Evolutionary conservation across 2,797 vertebrate genomes (phyloP).

Genomic region (Muscicapa striata): DNA sequence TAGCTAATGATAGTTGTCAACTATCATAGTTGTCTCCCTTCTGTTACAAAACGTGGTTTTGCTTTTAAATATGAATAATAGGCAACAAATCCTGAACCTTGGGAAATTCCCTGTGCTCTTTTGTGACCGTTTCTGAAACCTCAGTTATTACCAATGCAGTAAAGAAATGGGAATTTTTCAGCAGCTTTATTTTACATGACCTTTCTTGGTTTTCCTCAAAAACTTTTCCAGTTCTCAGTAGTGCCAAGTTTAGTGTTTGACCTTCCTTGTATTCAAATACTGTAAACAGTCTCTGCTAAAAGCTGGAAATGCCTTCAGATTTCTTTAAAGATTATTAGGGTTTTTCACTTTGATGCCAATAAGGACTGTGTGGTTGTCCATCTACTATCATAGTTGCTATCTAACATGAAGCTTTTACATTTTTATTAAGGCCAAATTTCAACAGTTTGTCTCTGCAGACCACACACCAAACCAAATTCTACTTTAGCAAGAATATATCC

Average conservation of each 20-base stretch:
- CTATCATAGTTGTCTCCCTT: not conserved
- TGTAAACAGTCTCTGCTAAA: not conserved
- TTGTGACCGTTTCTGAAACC: conserved; percentile 30
- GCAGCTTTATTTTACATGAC: not conserved
- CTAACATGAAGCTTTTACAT: not conserved
- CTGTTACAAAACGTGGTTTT: not conserved
- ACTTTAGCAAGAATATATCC: not conserved
- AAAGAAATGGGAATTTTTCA: conserved; percentile 12
- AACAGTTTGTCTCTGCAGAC: not conserved
- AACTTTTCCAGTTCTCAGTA: not conserved
- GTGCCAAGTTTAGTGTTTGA: not conserved
- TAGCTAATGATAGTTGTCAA: not conserved
- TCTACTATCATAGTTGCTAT: not conserved
- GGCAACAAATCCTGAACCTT: not conserved
- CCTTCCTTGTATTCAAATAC: not conserved
- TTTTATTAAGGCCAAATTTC: not conserved
- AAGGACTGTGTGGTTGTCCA: not conserved
- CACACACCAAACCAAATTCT: not conserved
- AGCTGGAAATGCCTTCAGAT: not conserved
- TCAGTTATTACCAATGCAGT: not conserved
- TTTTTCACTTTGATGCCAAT: not conserved
- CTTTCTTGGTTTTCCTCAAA: not conserved
- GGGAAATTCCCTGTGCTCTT: conserved; percentile 26
- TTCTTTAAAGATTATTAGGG: not conserved
- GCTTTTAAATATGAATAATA: not conserved